phyloP scores from a whole-genome alignment of 2,888 invertebrate species.

The Drosophila pseudotalamancana region DNA sequence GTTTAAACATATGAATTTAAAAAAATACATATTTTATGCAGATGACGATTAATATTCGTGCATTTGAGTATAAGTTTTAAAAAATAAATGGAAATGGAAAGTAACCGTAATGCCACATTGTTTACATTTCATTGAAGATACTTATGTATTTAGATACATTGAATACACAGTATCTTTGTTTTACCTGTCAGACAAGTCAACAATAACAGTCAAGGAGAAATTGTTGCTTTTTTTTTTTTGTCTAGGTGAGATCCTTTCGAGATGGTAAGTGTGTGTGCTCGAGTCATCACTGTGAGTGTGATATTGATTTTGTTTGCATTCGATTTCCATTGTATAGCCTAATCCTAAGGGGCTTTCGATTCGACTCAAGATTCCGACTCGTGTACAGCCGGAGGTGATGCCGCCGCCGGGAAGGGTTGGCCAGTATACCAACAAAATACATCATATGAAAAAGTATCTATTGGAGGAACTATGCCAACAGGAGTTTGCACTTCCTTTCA shows the following conservation, averaged over 20 bases:
- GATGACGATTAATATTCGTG: conserved; percentile 6
- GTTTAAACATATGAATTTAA: conserved; percentile 32
- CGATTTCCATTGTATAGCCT: not conserved
- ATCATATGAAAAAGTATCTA: conserved; percentile 8
- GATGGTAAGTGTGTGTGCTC: conserved; percentile 11
- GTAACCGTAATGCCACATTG: not conserved
- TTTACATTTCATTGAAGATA: not conserved
- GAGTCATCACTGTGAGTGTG: not conserved
- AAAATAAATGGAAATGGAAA: conserved; percentile 25
- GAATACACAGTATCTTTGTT: not conserved
- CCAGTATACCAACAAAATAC: conserved; percentile 32
- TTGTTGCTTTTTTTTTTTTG: not conserved
- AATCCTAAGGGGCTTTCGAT: not conserved
- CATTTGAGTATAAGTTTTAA: conserved; percentile 38
- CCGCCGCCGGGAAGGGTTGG: conserved; percentile 8
- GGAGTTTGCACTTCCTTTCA: conserved; percentile 1
- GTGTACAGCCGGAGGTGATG: conserved; percentile 26
- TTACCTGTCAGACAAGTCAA: not conserved
- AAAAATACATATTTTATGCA: conserved; percentile 44
- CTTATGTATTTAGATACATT: not conserved
- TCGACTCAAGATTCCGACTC: not conserved
- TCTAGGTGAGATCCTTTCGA: no score
- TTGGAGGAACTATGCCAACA: not conserved
- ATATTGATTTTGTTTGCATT: not conserved
- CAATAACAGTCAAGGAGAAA: not conserved